Percentiles rank a stretch among this genome's conserved stretches.
phyloP scores from a whole-genome alignment of 2,888 invertebrate species.

The Dione vanillae region DNA sequence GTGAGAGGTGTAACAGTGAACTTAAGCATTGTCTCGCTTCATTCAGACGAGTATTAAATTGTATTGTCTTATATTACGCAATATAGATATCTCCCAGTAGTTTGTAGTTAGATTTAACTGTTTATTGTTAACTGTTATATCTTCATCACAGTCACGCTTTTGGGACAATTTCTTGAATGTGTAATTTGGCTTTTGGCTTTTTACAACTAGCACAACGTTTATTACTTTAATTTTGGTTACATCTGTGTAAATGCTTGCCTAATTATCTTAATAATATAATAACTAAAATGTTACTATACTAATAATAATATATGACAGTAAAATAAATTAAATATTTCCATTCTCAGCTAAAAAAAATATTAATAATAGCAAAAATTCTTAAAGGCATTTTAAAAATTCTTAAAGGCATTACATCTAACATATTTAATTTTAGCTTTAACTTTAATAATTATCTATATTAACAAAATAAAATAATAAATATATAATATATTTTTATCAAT shows the following conservation, averaged over 20 bases:
- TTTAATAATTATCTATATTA: background rate
- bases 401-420: background rate
- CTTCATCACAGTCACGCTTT: conserved; percentile 14
- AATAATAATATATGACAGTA: background rate
- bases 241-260: background rate
- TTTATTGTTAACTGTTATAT: conserved; percentile 36
- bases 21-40: conserved; percentile 65
- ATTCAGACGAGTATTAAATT: conserved; percentile 64
- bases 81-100: conserved; percentile 51
- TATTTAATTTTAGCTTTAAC: background rate
- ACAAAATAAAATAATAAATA: background rate
- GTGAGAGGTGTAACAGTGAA: conserved; percentile 72
- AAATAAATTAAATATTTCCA: conserved; percentile 8
- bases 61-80: conserved; percentile 68
- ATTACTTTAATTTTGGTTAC: background rate
- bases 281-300: background rate
- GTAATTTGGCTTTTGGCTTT: background rate
- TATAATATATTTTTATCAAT: background rate
- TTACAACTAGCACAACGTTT: background rate
- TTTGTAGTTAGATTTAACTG: conserved; percentile 41
- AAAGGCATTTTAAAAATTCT: background rate
- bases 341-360: background rate
- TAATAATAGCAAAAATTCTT: background rate
- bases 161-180: background rate
- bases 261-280: background rate